phyloP scores from a whole-genome alignment of 2,888 invertebrate genomes.

The Drosophila aldrichi region DNA sequence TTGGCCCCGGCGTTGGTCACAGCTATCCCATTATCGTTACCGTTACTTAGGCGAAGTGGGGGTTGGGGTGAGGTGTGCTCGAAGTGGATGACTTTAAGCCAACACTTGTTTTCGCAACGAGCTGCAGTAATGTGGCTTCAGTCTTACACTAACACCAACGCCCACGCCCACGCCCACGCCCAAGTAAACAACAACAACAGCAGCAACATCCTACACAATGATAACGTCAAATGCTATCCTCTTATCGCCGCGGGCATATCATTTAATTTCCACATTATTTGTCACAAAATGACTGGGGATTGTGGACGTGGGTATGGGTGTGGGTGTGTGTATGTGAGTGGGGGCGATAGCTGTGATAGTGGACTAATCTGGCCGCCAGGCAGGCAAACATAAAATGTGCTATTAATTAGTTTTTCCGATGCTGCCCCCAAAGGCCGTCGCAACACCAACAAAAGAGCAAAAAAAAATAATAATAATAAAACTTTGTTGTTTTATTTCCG shows the following conservation, averaged over 20 bases:
- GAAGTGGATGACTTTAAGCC: constrained; percentile 10
- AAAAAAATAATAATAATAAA: constrained; percentile 15
- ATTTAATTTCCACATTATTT: constrained; percentile 81
- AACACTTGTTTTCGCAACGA: constrained; percentile 24
- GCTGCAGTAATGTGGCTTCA: constrained; percentile 72
- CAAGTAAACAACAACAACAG: constrained; percentile 7
- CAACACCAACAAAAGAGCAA: constrained; percentile 53
- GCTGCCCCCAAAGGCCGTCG: constrained; percentile 54
- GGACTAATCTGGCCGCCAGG: constrained; percentile 50
- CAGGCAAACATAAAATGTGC: constrained; percentile 75
- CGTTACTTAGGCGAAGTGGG: not conserved
- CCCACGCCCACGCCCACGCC: constrained; percentile 14
- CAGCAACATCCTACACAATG: constrained; percentile 27
- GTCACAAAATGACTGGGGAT: constrained; percentile 56
- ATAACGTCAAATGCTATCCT: constrained; percentile 46
- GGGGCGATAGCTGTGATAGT: constrained; percentile 12
- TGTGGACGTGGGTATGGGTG: not conserved
- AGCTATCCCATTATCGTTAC: constrained; percentile 48
- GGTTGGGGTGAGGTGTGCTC: not conserved
- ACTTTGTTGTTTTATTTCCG: constrained; percentile 33
- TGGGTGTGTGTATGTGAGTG: not conserved
- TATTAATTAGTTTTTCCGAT: constrained; percentile 79
- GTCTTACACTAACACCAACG: constrained; percentile 18
- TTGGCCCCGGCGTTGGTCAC: constrained; percentile 29
- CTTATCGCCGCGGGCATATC: constrained; percentile 75